phyloP scores from a whole-genome alignment of 2,888 invertebrate genomes.

The Ophion obscuratus region DNA sequence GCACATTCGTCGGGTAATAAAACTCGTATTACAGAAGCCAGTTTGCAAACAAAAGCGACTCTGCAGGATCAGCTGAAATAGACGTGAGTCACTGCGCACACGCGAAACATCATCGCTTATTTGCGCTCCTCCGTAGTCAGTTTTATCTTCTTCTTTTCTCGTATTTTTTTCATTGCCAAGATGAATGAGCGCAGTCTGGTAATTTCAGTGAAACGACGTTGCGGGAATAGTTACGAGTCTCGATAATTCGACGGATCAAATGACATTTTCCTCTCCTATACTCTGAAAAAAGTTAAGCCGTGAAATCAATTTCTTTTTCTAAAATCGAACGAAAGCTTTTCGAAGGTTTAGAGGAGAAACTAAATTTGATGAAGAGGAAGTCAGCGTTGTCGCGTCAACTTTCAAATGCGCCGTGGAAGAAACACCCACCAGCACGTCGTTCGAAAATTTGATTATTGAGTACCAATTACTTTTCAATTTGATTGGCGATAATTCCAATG shows the following conservation, averaged over 20 bases:
- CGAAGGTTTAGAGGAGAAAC: too few relatives aligned
- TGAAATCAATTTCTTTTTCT: too few relatives aligned
- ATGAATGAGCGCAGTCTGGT: constrained; percentile 33
- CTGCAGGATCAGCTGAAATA: constrained; percentile 17
- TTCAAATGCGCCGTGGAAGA: too few relatives aligned
- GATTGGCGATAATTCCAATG: too few relatives aligned
- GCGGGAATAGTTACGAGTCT: constrained; percentile 37
- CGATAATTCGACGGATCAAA: neutral
- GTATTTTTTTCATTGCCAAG: neutral
- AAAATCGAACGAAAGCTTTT: too few relatives aligned
- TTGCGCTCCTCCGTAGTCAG: neutral
- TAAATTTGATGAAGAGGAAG: too few relatives aligned
- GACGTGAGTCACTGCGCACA: constrained; percentile 37
- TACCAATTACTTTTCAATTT: too few relatives aligned
- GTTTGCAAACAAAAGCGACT: constrained; percentile 12
- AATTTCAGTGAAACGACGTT: constrained; percentile 35
- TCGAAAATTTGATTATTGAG: too few relatives aligned
- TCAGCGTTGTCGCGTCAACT: too few relatives aligned
- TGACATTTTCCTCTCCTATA: neutral
- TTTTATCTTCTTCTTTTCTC: constrained; percentile 2
- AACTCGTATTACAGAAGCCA: constrained; percentile 11
- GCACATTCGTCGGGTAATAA: neutral
- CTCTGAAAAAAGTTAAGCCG: too few relatives aligned
- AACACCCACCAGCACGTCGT: too few relatives aligned
- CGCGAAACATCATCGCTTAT: constrained; percentile 26